Evolutionary conservation across 2,888 invertebrate species (phyloP).

Genomic region (Metallyticus violacea): DNA sequence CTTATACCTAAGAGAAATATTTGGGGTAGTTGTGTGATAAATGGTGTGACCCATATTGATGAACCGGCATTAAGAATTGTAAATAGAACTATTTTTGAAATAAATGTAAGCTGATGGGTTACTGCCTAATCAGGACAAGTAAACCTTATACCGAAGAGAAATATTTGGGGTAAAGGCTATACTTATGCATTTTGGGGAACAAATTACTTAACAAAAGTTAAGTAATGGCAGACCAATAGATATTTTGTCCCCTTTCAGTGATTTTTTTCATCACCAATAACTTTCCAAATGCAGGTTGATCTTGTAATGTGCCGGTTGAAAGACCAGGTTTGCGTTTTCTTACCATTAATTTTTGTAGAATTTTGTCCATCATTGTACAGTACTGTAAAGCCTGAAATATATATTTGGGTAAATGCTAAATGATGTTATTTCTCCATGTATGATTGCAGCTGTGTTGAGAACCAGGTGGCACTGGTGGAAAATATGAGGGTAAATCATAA

Average conservation of each 20-base stretch:
- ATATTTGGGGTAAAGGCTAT: not conserved
- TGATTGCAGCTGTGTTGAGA: too few relatives aligned
- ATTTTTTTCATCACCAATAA: not conserved
- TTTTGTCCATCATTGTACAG: not conserved
- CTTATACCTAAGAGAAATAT: not conserved
- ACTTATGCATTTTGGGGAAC: not conserved
- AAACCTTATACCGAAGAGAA: not conserved
- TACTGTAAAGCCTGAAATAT: not conserved
- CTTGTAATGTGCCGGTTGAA: not conserved
- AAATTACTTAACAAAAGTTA: not conserved
- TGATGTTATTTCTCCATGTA: too few relatives aligned
- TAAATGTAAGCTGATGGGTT: not conserved
- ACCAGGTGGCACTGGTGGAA: too few relatives aligned
- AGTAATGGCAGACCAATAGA: not conserved
- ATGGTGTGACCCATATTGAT: too few relatives aligned
- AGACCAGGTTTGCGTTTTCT: not conserved
- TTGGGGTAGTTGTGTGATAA: too few relatives aligned
- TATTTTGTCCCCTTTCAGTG: not conserved
- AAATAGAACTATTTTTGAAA: too few relatives aligned
- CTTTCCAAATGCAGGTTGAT: not conserved
- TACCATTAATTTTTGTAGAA: not conserved
- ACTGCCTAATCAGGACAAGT: not conserved
- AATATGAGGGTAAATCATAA: too few relatives aligned
- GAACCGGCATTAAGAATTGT: too few relatives aligned
- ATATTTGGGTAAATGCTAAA: not conserved